These are phyloP conservation scores for Mallotus villosus DNA, from an alignment of 2,797 vertebrate species.

Conservation along the genomic window DNA sequence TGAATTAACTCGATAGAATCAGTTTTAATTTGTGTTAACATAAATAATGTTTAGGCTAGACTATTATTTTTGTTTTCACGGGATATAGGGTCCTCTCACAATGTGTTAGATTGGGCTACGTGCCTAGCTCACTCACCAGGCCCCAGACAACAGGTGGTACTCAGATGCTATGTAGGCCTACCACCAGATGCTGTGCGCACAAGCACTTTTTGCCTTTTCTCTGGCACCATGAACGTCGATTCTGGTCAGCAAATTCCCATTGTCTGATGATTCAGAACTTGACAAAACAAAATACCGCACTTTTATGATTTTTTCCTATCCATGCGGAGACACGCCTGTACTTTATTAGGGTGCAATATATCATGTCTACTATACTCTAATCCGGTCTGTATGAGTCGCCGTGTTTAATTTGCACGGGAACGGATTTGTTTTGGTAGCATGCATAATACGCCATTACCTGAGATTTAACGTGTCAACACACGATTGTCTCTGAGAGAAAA, in stretches of 20 bases:
- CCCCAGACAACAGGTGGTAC: not conserved
- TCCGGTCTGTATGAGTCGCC: slow-evolving; percentile 50
- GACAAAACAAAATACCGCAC: slow-evolving; percentile 38
- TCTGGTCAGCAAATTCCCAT: not conserved
- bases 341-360: slow-evolving; percentile 61
- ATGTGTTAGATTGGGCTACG: not conserved
- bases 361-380: slow-evolving; percentile 59
- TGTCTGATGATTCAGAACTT: slow-evolving; percentile 35
- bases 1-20: not conserved
- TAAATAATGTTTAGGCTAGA: not conserved
- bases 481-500: slow-evolving; percentile 59
- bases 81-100: too few relatives aligned
- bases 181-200: not conserved
- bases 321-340: slow-evolving; percentile 31
- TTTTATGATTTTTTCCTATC: slow-evolving; percentile 62
- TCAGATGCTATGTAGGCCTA: too few relatives aligned
- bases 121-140: not conserved
- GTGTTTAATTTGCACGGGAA: slow-evolving; percentile 72
- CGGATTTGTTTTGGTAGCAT: slow-evolving; percentile 72
- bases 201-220: not conserved
- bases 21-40: too few relatives aligned
- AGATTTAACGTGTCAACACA: slow-evolving; percentile 63
- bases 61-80: not conserved
- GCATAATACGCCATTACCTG: slow-evolving; percentile 71
- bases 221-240: not conserved